Evolutionary conservation across 2,888 invertebrate genomes (phyloP), one percentile per base, ranked within the genome.

Genomic region (Mylabris sibirica): DNA sequence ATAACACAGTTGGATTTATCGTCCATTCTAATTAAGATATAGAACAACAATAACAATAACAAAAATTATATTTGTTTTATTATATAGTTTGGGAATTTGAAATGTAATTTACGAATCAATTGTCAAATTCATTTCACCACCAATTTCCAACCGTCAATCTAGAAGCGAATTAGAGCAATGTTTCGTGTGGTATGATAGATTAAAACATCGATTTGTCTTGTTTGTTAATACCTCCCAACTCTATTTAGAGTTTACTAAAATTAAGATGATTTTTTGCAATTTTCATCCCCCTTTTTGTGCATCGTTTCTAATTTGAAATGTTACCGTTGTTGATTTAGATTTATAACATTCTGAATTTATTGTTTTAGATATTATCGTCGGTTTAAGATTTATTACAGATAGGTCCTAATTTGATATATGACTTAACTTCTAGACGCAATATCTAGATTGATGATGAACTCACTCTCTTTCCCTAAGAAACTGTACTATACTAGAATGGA

Each of bases 201-300:
- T 73, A 60, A 61, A 68, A 69, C 72, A 71, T 72, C 69, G 70
- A 73, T 76, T 75, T 76, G 76, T 68, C 76, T 72, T 76, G 74
- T 75, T 76, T 76, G 75, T 74, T 77, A 77, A n/a, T n/a, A n/a
- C n/a, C n/a, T n/a, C n/a, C n/a, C n/a, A n/a, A n/a, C n/a, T n/a
- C n/a, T n/a, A n/a, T n/a, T n/a, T n/a, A n/a, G n/a, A n/a, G n/a
- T n/a, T n/a, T n/a, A n/a, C n/a, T n/a, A n/a, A n/a, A 30, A 30
- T 8, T 60, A 67, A 72, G 69, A 74, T 64, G 67, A 72, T 72
- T 71, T 59, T 65, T 60, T 67, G 49, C 30, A 30, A 30, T 67
- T 70, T 65, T 64, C 64, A 34, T 61, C 66, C 24, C n/a, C 22
- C 12, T 41, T 38, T n/a, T 1, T 17, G 61, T 66, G 63, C 59